Base-by-base conservation (phyloP, 2,888 invertebrate species). In the Selenia dentaria region DNA sequence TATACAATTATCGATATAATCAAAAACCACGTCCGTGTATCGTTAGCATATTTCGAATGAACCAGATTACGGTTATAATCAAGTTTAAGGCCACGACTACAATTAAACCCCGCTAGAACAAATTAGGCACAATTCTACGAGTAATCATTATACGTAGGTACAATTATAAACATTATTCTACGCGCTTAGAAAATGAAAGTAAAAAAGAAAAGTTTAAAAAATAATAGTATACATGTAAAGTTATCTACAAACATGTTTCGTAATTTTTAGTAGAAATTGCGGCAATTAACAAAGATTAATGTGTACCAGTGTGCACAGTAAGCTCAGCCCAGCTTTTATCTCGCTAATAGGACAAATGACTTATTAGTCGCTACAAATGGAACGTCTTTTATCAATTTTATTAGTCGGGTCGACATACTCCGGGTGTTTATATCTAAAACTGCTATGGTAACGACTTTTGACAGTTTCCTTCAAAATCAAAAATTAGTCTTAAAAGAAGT, bases 301-400 rank as follows among this genome's bases (percentile, higher is more conserved):
- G 16, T 26, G 36, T 40, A 29, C n/a, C 33, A 41, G 37, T 47
- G 16, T 26, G 36, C 46, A 29, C n/a, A 12, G 39, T 35, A 37
- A 41, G 24, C 27, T 37, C 8, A 33, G 24, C 16, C 24, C 55
- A 35, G 58, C 44, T 33, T 59, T 58, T 62, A 62, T 65, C 58
- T 61, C 48, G 43, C 55, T 62, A 62, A 65, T 65, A 58, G 54
- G 52, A 52, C 45, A 60, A 57, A 67, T 64, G 57, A 63, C 39
- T 65, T 58, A 61, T 55, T 58, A 59, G 51, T 8, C 41, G 35
- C 36, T 39, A 40, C 42, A 37, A 36, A 46, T 51, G 51, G 51
- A 54, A 52, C 63, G 37, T 62, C 60, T 57, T 67, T 62, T 42
- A 64, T 51, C 62, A 65, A 62, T n/a, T n/a, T n/a, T n/a, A n/a